phyloP scores from a whole-genome alignment of 2,797 vertebrate genomes.

The Pristis pectinata region DNA sequence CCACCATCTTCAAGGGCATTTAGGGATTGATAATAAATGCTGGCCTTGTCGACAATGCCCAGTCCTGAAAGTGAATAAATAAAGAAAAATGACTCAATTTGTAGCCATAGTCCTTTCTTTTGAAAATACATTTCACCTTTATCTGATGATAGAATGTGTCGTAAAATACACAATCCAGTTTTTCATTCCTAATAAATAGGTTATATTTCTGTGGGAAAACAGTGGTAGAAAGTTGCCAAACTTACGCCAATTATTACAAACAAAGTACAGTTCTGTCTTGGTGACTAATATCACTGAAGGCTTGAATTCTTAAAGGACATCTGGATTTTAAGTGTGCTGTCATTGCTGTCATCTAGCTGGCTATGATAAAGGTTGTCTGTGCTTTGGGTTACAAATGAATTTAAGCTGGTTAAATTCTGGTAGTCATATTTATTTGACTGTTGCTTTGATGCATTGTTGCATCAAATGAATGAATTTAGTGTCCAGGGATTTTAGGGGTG shows the following conservation, averaged over 20 bases:
- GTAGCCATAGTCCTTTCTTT: background rate
- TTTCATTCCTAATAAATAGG: background rate
- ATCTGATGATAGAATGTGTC: background rate
- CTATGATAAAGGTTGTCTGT: background rate
- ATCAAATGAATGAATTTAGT: background rate
- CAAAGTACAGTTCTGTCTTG: background rate
- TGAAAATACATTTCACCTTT: background rate
- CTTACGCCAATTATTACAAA: background rate
- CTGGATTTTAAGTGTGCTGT: too few relatives aligned
- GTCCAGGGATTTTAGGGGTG: background rate
- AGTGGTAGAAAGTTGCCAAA: background rate
- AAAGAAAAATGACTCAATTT: background rate
- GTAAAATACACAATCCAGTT: too few relatives aligned
- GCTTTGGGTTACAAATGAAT: background rate
- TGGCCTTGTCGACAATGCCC: too few relatives aligned
- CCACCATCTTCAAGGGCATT: too few relatives aligned
- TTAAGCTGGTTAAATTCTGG: background rate
- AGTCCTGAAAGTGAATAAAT: too few relatives aligned
- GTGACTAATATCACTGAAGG: background rate
- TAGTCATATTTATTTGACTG: background rate
- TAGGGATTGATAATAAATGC: too few relatives aligned
- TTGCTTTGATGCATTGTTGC: background rate
- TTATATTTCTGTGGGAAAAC: background rate
- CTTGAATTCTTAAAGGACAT: too few relatives aligned
- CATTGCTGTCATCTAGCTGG: background rate